Conservation (phyloP, 2,113 vertebrate species). For the Sigmodon hispidus region DNA sequence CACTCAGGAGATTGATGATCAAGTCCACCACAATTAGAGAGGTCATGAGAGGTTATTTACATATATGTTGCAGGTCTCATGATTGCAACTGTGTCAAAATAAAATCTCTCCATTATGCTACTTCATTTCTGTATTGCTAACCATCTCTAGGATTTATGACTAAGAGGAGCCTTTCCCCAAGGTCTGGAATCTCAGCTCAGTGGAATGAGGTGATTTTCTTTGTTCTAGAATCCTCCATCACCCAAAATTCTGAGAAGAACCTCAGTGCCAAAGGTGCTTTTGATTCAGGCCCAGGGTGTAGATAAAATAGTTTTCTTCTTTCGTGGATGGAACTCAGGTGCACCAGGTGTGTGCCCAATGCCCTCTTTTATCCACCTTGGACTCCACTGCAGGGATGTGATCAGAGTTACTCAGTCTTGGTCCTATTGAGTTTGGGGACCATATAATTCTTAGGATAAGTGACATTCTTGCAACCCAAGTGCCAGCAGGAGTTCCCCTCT, state of each 20-base stretch:
- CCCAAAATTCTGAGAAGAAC: slow-evolving; percentile 23
- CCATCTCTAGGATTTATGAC: neutral
- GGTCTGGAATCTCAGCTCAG: slow-evolving; percentile 54
- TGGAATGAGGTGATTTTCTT: slow-evolving; percentile 45
- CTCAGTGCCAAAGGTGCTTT: neutral
- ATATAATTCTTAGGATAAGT: neutral
- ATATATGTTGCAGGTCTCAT: fast-evolving
- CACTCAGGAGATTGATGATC: neutral
- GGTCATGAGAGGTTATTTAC: neutral
- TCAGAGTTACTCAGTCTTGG: neutral
- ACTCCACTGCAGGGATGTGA: neutral
- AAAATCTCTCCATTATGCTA: neutral
- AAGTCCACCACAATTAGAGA: neutral
- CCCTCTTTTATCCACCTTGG: neutral
- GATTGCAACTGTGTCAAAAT: neutral
- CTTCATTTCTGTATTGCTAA: neutral
- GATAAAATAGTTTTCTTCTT: neutral
- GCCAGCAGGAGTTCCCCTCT: too few relatives aligned
- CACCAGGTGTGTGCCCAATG: neutral
- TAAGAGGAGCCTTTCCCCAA: neutral
- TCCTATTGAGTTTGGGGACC: neutral
- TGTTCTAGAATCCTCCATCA: slow-evolving; percentile 45
- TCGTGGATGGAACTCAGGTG: slow-evolving; percentile 37
- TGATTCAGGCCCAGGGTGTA: neutral
- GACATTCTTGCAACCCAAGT: neutral